These are phyloP conservation scores for Centropus unirufus DNA, from an alignment of 2,113 vertebrate genomes.

Conservation along the genomic window DNA sequence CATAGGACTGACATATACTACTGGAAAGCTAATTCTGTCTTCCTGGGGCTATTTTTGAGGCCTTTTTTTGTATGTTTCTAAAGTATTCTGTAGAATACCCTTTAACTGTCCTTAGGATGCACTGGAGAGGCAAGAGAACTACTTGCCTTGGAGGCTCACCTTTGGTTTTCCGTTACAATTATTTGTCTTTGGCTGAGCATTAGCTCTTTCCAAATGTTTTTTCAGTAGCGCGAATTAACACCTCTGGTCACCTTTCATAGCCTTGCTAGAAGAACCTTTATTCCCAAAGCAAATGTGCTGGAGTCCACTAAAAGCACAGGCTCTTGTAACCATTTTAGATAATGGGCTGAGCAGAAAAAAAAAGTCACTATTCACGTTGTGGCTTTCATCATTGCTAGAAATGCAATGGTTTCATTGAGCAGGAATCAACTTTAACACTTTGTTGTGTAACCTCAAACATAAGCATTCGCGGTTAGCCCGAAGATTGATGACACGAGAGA, in stretches of 20 bases:
- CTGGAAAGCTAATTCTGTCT: constrained; percentile 32
- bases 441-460: not conserved
- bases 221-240: not conserved
- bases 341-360: not conserved
- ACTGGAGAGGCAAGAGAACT: not conserved
- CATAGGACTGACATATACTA: constrained; percentile 4
- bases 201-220: not conserved
- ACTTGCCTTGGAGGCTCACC: not conserved
- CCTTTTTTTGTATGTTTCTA: not conserved
- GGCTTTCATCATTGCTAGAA: not conserved
- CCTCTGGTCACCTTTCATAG: not conserved
- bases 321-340: not conserved
- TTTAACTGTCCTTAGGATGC: constrained; percentile 2
- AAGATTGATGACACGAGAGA: not conserved
- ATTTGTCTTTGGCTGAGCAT: not conserved
- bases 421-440: not conserved
- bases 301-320: not conserved
- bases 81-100: not conserved
- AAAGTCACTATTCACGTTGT: not conserved
- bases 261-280: not conserved
- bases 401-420: not conserved
- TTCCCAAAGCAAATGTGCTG: not conserved
- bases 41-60: not conserved
- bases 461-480: not conserved
- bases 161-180: not conserved